Evolutionary conservation across 2,113 vertebrate genomes (phyloP).

Genomic region (Danionella cerebrum): DNA sequence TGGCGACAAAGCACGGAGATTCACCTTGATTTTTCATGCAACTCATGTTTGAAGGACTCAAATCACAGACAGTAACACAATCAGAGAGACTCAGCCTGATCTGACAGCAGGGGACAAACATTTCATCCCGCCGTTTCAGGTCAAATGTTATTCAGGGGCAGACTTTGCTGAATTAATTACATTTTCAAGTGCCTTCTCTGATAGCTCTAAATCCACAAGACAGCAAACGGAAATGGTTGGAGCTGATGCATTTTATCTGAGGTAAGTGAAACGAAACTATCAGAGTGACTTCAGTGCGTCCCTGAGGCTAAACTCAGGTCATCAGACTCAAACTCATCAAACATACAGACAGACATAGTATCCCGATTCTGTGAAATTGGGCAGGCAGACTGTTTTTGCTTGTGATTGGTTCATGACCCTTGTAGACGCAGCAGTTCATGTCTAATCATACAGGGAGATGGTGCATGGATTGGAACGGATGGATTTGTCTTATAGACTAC

Average conservation of each 20-base stretch:
- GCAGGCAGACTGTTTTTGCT: neutral
- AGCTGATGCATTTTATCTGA: conserved; percentile 31
- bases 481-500: conserved; percentile 1
- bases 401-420: conserved; percentile 5
- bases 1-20: neutral
- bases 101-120: neutral
- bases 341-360: no score
- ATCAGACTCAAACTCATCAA: neutral
- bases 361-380: no score
- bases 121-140: conserved; percentile 15
- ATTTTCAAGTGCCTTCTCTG: conserved; percentile 23
- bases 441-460: conserved; percentile 20
- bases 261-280: conserved; percentile 29
- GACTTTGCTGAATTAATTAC: conserved; percentile 31
- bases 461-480: neutral
- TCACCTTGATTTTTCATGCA: neutral
- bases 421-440: conserved; percentile 15
- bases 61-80: neutral
- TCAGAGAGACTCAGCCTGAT: neutral
- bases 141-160: conserved; percentile 22
- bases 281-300: conserved; percentile 16
- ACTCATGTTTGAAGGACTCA: conserved; percentile 10
- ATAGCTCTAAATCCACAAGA: conserved; percentile 32
- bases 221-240: conserved; percentile 6
- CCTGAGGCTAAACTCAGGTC: neutral